These are phyloP conservation scores for Acromyrmex heyeri DNA, from an alignment of 1,140 invertebrate species.

Conservation along the genomic window DNA sequence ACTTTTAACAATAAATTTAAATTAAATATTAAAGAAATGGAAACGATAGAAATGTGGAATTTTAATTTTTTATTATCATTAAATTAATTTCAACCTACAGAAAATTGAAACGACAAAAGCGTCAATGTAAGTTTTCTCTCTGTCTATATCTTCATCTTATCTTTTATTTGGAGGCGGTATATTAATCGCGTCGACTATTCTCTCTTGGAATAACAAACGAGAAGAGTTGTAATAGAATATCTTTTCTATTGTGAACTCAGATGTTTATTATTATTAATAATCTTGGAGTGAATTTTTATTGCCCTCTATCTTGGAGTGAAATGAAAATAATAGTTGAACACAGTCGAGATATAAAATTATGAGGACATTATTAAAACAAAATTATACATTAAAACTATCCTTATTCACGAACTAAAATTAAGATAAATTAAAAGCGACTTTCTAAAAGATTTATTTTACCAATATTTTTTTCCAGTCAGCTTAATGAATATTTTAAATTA, in stretches of 20 bases:
- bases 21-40: neutral
- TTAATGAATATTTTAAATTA: neutral
- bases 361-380: conserved; percentile 34
- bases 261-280: conserved; percentile 62
- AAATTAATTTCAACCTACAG: conserved; percentile 32
- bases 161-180: conserved; percentile 32
- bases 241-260: conserved; percentile 47
- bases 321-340: conserved; percentile 25
- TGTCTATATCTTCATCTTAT: conserved; percentile 1
- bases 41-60: neutral
- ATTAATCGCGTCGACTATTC: conserved; percentile 32
- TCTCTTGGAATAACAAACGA: neutral
- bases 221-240: conserved; percentile 42
- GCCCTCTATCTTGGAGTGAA: neutral
- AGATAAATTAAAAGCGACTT: neutral
- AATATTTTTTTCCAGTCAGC: neutral
- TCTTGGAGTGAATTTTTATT: conserved; percentile 28
- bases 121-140: conserved; percentile 26
- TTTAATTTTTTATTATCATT: neutral
- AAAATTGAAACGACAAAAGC: conserved; percentile 38
- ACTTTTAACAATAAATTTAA: neutral
- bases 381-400: conserved; percentile 8
- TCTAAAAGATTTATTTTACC: neutral
- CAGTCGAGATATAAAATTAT: conserved; percentile 43
- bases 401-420: conserved; percentile 1